These are phyloP conservation scores for Petromus typicus DNA, from an alignment of 2,113 vertebrate species.

Conservation along the genomic window DNA sequence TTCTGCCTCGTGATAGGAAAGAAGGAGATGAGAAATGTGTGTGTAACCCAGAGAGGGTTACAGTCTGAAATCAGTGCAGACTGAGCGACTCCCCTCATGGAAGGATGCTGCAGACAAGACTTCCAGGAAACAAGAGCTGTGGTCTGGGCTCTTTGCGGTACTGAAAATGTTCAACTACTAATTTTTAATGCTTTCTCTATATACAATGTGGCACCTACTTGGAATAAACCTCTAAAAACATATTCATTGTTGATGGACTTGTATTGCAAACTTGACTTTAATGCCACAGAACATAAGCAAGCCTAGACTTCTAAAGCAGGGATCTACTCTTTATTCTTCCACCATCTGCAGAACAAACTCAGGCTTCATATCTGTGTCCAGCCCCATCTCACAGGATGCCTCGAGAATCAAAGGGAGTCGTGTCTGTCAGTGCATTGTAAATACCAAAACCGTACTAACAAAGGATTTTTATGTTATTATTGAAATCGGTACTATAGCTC, in stretches of 20 bases:
- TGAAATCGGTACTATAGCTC: neutral
- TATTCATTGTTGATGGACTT: neutral
- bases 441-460: neutral
- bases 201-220: neutral
- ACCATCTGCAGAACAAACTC: neutral
- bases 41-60: neutral
- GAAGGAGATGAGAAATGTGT: neutral
- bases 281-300: slow-evolving; percentile 33
- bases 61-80: neutral
- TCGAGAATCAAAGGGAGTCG: neutral
- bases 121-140: neutral
- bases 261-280: neutral
- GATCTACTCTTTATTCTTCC: neutral
- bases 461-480: neutral
- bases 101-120: neutral
- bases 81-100: neutral
- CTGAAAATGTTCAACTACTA: neutral
- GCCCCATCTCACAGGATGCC: neutral
- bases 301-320: neutral
- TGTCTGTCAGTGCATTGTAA: neutral
- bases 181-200: neutral
- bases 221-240: neutral
- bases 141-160: neutral
- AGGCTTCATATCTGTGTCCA: neutral
- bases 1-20: neutral